Evolutionary conservation across 2,888 invertebrate genomes (phyloP).

Genomic region (Anthophora plumipes): DNA sequence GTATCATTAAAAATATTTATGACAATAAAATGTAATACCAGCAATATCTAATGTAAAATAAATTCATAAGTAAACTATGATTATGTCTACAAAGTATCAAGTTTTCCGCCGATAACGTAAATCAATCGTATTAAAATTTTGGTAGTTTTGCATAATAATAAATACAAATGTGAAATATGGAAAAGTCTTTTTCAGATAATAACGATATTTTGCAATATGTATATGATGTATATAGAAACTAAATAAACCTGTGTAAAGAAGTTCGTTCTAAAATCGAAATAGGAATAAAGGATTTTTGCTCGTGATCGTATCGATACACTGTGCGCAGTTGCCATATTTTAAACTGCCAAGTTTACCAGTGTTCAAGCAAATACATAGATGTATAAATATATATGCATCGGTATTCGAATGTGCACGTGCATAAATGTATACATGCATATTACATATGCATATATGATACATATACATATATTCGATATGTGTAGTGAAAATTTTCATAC

Average conservation of each 20-base stretch:
- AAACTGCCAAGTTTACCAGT: neutral
- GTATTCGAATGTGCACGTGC: neutral
- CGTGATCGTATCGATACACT: constrained; percentile 55
- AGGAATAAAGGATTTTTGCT: constrained; percentile 60
- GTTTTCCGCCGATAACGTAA: constrained; percentile 15
- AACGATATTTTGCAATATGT: neutral
- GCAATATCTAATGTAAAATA: constrained; percentile 22
- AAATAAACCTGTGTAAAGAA: neutral
- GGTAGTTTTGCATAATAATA: neutral
- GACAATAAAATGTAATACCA: constrained; percentile 1
- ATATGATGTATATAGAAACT: neutral
- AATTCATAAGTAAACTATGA: constrained; percentile 47
- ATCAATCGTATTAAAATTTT: neutral
- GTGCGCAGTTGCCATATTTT: constrained; percentile 67
- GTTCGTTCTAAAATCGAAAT: constrained; percentile 26
- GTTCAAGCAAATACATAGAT: constrained; percentile 17
- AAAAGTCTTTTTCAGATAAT: neutral
- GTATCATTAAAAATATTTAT: too few relatives aligned
- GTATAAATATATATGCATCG: too few relatives aligned
- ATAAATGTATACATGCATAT: neutral
- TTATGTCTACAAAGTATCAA: neutral
- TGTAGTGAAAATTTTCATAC: constrained; percentile 14
- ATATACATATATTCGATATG: neutral
- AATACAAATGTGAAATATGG: neutral
- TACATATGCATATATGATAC: neutral